Conservation (phyloP, 2,113 vertebrate species). For the Delphinus delphis region DNA sequence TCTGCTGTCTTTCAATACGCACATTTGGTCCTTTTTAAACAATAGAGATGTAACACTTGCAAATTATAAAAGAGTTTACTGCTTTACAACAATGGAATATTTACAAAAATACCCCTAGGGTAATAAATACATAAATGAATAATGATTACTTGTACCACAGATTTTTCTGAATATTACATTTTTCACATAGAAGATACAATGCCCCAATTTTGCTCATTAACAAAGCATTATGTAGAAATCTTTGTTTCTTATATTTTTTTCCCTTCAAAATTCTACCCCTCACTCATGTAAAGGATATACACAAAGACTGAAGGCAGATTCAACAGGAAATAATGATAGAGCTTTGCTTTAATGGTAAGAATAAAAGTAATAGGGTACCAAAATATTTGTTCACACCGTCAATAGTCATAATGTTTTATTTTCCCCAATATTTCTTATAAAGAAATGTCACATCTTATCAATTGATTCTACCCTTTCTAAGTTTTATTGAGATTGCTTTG, state of each 20-base stretch:
- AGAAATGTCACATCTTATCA: slow-evolving; percentile 39
- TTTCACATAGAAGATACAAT: background rate
- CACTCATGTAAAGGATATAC: background rate
- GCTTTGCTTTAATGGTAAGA: background rate
- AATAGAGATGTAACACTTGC: background rate
- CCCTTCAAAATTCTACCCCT: background rate
- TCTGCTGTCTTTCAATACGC: background rate
- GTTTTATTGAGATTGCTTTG: slow-evolving; percentile 31
- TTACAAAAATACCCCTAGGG: background rate
- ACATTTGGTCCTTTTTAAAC: background rate
- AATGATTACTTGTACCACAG: background rate
- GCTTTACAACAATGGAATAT: background rate
- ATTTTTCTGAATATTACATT: slow-evolving; percentile 21
- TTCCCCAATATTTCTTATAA: slow-evolving; percentile 1
- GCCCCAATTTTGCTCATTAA: background rate
- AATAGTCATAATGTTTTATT: background rate
- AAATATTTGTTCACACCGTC: background rate
- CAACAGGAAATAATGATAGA: background rate
- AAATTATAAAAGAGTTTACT: background rate
- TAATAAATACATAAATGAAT: slow-evolving; percentile 42
- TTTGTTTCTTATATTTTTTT: background rate
- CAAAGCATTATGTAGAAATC: background rate
- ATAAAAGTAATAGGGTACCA: background rate
- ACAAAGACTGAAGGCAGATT: background rate
- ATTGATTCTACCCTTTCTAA: slow-evolving; percentile 19